phyloP scores from a whole-genome alignment of 1,140 invertebrate genomes.

The Hormaphis cornu region DNA sequence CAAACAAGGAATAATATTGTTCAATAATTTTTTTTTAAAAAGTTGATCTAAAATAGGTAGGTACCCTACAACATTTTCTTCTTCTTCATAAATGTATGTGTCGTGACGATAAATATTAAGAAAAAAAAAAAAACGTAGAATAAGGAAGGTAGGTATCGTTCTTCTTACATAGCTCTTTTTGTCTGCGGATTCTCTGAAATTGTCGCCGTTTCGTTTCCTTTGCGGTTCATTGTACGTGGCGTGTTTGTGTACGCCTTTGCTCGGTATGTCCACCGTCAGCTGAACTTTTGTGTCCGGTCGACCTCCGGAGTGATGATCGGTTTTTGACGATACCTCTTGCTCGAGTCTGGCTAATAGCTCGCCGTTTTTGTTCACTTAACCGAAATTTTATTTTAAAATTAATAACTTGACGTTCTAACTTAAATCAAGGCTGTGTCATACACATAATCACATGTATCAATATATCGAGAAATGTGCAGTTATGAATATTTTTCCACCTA shows the following conservation, averaged over 20 bases:
- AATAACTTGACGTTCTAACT: no score
- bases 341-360: slow-evolving; percentile 32
- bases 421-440: no score
- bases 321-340: slow-evolving; percentile 27
- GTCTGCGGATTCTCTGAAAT: slow-evolving; percentile 3
- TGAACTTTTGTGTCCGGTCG: slow-evolving; percentile 31
- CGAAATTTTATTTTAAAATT: no score
- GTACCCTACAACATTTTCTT: no score
- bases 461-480: no score
- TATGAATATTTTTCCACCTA: no score
- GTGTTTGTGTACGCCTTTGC: slow-evolving; percentile 33
- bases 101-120: background rate
- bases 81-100: background rate
- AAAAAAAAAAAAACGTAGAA: background rate
- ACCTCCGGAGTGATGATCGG: background rate
- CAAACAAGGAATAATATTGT: no score
- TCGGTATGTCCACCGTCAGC: slow-evolving; percentile 32
- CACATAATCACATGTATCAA: no score
- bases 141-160: background rate
- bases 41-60: no score
- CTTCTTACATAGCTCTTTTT: slow-evolving; percentile 1
- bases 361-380: slow-evolving; percentile 35
- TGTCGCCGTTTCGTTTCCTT: background rate
- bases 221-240: background rate
- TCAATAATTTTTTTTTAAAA: no score